Base-by-base conservation (phyloP, 1,140 invertebrate genomes). In the Bradynema listronoti region DNA sequence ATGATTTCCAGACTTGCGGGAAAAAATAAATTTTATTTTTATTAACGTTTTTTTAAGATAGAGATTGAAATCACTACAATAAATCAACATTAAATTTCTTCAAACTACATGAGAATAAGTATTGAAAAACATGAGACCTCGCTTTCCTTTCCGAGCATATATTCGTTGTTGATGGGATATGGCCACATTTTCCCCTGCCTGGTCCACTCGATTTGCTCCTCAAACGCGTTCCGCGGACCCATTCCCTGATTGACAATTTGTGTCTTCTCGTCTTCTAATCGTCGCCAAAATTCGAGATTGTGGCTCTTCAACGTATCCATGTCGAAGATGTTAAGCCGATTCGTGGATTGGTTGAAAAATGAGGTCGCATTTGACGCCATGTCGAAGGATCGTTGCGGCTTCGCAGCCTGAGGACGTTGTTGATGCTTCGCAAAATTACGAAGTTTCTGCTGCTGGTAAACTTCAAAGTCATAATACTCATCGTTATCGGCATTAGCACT, bases 91-190 rank as follows among this genome's bases (percentile, higher is more conserved):
- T 16, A n/a, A 53, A 57, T 57, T 9, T n/a, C 16, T 57, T 53
- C 11, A 39, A 43, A 29, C 32, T 2, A 29, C 14, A 25, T 14
- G 24, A n/a, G 5, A 16, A 22, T 39, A 11, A 19, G 11, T 39
- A 19, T 19, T 39, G 27, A 25, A 50, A 4, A 33, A 11, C 22
- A 3, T 4, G n/a, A 25, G 63, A 69, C 67, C 2, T 71, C 59
- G 27, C 56, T 43, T 43, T 71, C 67, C 46, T 66, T 52, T n/a
- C 66, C 66, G 7, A 69, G 16, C 34, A 66, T 36, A 53, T 60
- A 87, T 81, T 97, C 92, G 83, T 98, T 98, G 79, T 97, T 82
- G 58, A 98, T 92, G 9, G 94, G 94, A 79, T 95, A 98, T 52
- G 87, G 85, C 93, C 93, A 98, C 6, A 96, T 59, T 81, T 91